Percentiles rank a stretch among this genome's conserved stretches.
Conservation (phyloP, 2,888 invertebrate genomes). For the Pardosa pseudoannulata region DNA sequence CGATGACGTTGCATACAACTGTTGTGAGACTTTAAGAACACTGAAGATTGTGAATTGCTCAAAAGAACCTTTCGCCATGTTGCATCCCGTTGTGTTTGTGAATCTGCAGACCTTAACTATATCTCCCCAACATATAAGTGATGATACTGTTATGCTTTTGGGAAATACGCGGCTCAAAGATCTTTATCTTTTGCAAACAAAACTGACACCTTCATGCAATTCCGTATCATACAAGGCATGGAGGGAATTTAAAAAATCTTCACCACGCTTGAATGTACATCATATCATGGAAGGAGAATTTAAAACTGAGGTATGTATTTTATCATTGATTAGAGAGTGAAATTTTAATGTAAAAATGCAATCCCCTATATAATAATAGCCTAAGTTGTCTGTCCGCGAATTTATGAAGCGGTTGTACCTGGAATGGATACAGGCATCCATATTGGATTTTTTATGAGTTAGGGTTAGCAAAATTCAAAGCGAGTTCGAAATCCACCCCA, state of each 20-base stretch:
- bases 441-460: too few species aligned
- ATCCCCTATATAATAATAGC: too few species aligned
- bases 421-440: too few species aligned
- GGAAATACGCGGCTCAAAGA: conserved; percentile 80
- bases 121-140: conserved; percentile 76
- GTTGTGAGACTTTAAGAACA: conserved; percentile 82
- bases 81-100: conserved; percentile 86
- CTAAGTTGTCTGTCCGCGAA: too few species aligned
- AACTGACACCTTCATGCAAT: conserved; percentile 76
- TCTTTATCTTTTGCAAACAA: conserved; percentile 86
- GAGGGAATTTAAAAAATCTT: conserved; percentile 80
- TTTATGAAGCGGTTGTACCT: too few species aligned
- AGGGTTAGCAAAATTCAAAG: too few species aligned
- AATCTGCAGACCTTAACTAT: conserved; percentile 82
- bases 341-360: too few species aligned
- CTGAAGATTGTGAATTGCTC: conserved; percentile 87
- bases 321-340: too few species aligned
- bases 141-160: conserved; percentile 74
- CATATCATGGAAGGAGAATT: conserved; percentile 82
- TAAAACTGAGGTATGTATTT: conserved; percentile 79
- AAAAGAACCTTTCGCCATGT: conserved; percentile 83
- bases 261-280: conserved; percentile 83
- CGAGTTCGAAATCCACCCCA: too few species aligned
- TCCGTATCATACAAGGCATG: conserved; percentile 78
- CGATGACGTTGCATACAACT: conserved; percentile 83